A percentile compares a stretch with the other conserved stretches of the same genome.
These are phyloP conservation scores for Eulimnadia texana DNA, from an alignment of 1,140 invertebrate species.

Conservation along the genomic window DNA sequence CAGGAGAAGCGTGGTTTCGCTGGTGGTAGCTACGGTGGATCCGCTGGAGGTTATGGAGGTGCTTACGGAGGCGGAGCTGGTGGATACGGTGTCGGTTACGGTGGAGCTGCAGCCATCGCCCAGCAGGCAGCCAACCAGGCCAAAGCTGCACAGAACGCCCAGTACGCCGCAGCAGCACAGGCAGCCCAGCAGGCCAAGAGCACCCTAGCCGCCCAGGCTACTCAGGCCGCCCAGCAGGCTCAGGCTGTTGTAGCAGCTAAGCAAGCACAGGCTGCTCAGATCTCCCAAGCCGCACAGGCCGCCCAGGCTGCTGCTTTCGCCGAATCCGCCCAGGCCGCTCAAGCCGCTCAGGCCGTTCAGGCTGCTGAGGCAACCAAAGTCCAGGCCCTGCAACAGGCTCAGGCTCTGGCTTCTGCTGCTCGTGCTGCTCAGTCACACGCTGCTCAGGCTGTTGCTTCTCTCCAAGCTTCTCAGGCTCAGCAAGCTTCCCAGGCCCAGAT, in stretches of 20 bases:
- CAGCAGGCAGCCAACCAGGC: slow-evolving; percentile 22
- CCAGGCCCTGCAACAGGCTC: slow-evolving; percentile 22
- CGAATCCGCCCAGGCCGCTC: slow-evolving; percentile 15
- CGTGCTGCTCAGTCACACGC: slow-evolving; percentile 22
- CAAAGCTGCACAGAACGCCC: slow-evolving; percentile 21
- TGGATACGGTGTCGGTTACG: slow-evolving; percentile 25
- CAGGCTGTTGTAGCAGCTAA: slow-evolving; percentile 23
- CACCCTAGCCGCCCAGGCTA: slow-evolving; percentile 19
- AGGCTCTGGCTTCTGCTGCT: slow-evolving; percentile 21
- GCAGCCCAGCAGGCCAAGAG: slow-evolving; percentile 21
- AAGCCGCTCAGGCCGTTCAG: slow-evolving; percentile 19
- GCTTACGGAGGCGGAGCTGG: slow-evolving; percentile 43
- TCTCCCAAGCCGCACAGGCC: slow-evolving; percentile 19
- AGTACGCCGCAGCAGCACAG: slow-evolving; percentile 20
- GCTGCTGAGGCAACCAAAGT: slow-evolving; percentile 24
- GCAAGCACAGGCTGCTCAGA: slow-evolving; percentile 22
- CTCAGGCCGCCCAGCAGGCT: slow-evolving; percentile 20
- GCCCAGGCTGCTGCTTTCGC: slow-evolving; percentile 19
- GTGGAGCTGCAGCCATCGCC: slow-evolving; percentile 21
- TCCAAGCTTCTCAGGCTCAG: slow-evolving; percentile 20
- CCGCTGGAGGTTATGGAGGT: slow-evolving; percentile 36
- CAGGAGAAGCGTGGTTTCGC: slow-evolving; percentile 19
- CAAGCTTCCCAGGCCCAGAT: slow-evolving; percentile 23
- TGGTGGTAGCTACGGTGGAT: slow-evolving; percentile 8
- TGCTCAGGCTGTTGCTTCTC: slow-evolving; percentile 21